Percentiles rank a stretch among this genome's conserved stretches.
Evolutionary conservation across 2,113 vertebrate genomes (phyloP).

Genomic region (Mirza zaza): DNA sequence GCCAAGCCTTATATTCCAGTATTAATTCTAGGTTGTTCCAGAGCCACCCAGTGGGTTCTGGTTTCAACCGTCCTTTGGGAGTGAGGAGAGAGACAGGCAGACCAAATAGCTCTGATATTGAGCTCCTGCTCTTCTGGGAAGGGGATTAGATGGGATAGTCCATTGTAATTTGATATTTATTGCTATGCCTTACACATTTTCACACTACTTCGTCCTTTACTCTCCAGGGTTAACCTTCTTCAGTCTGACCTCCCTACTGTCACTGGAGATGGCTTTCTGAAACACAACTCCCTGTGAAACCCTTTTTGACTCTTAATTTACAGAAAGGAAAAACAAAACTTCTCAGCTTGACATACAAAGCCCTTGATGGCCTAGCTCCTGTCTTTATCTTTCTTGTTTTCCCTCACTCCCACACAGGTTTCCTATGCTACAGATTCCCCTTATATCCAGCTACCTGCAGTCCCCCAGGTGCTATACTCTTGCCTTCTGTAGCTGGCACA

Average conservation of each 20-base stretch:
- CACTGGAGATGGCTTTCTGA: background rate
- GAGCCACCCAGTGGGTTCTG: background rate
- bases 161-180: background rate
- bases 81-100: background rate
- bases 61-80: background rate
- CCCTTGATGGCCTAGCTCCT: background rate
- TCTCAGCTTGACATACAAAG: background rate
- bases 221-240: background rate
- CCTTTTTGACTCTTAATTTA: background rate
- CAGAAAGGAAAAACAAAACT: background rate
- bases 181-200: background rate
- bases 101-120: background rate
- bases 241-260: background rate
- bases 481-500: background rate
- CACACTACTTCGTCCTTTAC: background rate
- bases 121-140: background rate
- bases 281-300: background rate
- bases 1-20: background rate
- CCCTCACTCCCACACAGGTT: background rate
- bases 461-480: background rate
- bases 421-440: background rate
- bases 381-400: background rate
- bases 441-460: too few species aligned
- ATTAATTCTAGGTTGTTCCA: background rate
- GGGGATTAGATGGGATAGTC: background rate